Evolutionary conservation across 2,797 vertebrate genomes (phyloP), one percentile per base, ranked within the genome.

Genomic region (Esox masquinongy): DNA sequence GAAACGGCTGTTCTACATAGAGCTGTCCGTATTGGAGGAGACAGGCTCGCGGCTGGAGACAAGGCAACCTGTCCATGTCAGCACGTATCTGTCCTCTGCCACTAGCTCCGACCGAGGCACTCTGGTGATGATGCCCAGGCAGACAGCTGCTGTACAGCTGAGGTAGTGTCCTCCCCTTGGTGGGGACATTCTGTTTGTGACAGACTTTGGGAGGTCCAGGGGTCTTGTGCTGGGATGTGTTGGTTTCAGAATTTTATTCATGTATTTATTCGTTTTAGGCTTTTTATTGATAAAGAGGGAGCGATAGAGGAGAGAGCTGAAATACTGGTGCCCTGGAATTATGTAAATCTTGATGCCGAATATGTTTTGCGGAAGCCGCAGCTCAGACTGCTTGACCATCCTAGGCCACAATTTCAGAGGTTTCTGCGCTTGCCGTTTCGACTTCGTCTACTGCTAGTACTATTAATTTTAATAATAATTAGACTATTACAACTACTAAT

Each of bases 51-150:
- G 63, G 26, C 14, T 16, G 29, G 26, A n/a, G 19, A 22, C 66
- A 22, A 36, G 31, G 66, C 66, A 68, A 43, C 34, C 66, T 68
- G 66, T 68, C 67, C 5, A 68, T 24, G 67, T 68, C 39, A 15
- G 36, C 34, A 24, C n/a, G 16, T 43, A 11, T 43, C 34, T 68
- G 17, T 19, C 63, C 16, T 19, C 63, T 16, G 63, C 17, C 64
- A 43, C 11, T 47, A 39, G n/a, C n/a, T 1, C n/a, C 16, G 29
- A 29, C 29, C 63, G 29, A 66, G 31, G 29, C 31, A 67, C 31
- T 17, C 29, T 31, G 64, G 26, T 17, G 64, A 67, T 29, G 7
- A 17, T 31, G 29, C 8, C 5, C 6, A 31, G 29, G 26, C 26
- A 66, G 24, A 29, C 63, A 31, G 63, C 29, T 34, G 15, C 63